Evolutionary conservation across 2,113 vertebrate genomes (phyloP), one percentile per base, ranked within the genome.

Genomic region (Myiagra hebetior): DNA sequence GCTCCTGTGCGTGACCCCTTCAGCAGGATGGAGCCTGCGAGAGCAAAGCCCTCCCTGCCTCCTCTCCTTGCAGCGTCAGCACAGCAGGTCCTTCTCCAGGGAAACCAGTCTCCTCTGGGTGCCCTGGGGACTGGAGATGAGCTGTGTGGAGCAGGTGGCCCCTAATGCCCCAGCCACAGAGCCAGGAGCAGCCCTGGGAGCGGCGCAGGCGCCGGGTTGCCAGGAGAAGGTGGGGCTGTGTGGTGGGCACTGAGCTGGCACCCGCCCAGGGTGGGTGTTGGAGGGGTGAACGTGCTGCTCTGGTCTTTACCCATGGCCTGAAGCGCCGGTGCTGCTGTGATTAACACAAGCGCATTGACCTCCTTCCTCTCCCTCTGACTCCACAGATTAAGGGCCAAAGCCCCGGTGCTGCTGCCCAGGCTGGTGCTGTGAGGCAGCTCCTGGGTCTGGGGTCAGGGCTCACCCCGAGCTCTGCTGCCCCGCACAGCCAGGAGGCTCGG

Each of bases 241-340:
- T n/a, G 7, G 23, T 2, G 3, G 44, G n/a, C 1, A 2, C 83
- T 41, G 72, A 30, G 75, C 69, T 20, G 49, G 49, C 4, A 10
- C 46, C 30, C 0, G 0, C 39, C 47, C 20, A 4, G 15, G 50
- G 56, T 37, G 23, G 15, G 5, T 9, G 0, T 1, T 12, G 18
- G 11, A 16, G 28, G 24, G 14, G 3, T 1, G 11, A 28, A 50
- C 0, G 0, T n/a, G 52, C 68, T 4, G 4, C 72, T 84, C 63
- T 5, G 26, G 4, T 47, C 81, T 19, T 47, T 3, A 13, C 59
- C n/a, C 13, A 0, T 0, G 8, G 42, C 69, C 75, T 33, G 49
- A 37, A 50, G 18, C 0, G 3, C 70, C 31, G 1, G 56, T 2
- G 39, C 85, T 50, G 5, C 23, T 27, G 79, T 10, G 33, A 85